Conservation (phyloP, 2,113 vertebrate genomes). For the Caranx melampygus region DNA sequence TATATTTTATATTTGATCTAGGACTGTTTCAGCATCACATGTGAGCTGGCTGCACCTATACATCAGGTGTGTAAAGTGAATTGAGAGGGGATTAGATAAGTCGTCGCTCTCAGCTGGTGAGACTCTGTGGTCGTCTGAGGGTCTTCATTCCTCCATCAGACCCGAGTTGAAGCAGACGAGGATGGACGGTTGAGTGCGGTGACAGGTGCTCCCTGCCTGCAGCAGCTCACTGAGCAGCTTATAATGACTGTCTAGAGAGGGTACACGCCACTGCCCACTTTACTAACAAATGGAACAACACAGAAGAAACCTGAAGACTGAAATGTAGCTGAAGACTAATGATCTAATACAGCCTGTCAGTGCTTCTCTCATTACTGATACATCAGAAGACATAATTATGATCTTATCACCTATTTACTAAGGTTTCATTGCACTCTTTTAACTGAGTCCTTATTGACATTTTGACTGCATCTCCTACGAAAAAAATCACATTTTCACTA, state of each 20-base stretch:
- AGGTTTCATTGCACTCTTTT: neutral
- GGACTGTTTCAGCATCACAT: slow-evolving; percentile 51
- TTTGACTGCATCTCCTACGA: slow-evolving; percentile 16
- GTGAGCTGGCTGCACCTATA: slow-evolving; percentile 54
- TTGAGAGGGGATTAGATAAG: slow-evolving; percentile 66
- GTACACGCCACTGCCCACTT: slow-evolving; percentile 17
- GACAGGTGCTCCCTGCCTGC: slow-evolving; percentile 66
- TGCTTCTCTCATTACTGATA: slow-evolving; percentile 8
- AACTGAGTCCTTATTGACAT: slow-evolving; percentile 7
- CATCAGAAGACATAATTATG: neutral
- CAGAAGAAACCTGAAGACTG: slow-evolving; percentile 5
- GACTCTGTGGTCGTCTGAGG: slow-evolving; percentile 46
- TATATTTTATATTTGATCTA: slow-evolving; percentile 66
- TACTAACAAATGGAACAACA: slow-evolving; percentile 30
- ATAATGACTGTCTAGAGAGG: slow-evolving; percentile 56
- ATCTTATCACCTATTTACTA: slow-evolving; percentile 3
- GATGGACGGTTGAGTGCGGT: slow-evolving; percentile 59
- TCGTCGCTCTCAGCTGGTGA: slow-evolving; percentile 65
- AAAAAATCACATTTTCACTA: neutral
- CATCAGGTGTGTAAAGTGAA: slow-evolving; percentile 68
- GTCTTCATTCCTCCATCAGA: slow-evolving; percentile 51
- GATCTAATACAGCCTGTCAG: neutral
- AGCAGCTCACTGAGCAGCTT: slow-evolving; percentile 55
- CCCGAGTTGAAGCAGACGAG: slow-evolving; percentile 49
- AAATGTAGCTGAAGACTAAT: neutral